phyloP scores from a whole-genome alignment of 2,113 vertebrate species.

The Mus pahari region DNA sequence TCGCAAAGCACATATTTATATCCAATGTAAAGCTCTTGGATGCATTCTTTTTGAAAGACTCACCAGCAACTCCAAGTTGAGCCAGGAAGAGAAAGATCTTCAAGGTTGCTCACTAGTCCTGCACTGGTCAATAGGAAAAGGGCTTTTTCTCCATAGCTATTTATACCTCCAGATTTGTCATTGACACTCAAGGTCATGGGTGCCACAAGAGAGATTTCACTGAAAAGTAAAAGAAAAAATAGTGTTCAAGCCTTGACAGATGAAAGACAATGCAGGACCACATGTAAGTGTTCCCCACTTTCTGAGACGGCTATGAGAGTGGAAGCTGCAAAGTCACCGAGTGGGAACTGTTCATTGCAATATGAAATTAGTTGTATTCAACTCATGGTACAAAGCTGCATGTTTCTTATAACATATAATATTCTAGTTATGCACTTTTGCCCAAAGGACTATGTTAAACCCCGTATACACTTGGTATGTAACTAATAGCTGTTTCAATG shows the following conservation, averaged over 20 bases:
- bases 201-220: background rate
- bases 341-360: background rate
- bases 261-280: background rate
- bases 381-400: background rate
- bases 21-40: background rate
- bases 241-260: background rate
- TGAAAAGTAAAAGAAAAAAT: slow-evolving; percentile 20
- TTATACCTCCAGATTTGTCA: slow-evolving; percentile 20
- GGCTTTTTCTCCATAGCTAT: background rate
- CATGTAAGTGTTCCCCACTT: slow-evolving; percentile 30
- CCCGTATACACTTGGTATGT: background rate
- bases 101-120: slow-evolving; percentile 30
- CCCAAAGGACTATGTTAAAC: background rate
- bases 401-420: background rate
- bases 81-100: slow-evolving; percentile 55
- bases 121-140: background rate
- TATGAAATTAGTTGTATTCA: background rate
- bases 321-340: background rate
- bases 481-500: background rate
- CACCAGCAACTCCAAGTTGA: slow-evolving; percentile 63
- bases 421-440: background rate
- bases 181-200: background rate
- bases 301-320: slow-evolving; percentile 41
- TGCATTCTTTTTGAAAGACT: background rate
- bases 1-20: background rate